Conservation (phyloP, 2,113 vertebrate genomes). For the Mastomys coucha region DNA sequence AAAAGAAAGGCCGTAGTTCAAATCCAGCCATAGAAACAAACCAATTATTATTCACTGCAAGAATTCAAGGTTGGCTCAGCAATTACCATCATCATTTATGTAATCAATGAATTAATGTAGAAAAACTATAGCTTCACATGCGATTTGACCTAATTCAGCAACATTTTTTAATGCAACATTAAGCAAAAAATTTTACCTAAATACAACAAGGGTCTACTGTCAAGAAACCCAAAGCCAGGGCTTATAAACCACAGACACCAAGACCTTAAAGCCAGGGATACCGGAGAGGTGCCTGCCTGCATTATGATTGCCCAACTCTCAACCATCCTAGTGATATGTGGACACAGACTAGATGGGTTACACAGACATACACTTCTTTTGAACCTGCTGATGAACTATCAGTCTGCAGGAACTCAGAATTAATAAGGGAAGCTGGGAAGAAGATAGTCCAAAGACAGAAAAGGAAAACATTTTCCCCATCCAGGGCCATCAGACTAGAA, state of each 20-base stretch:
- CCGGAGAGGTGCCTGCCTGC: neutral
- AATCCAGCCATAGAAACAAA: neutral
- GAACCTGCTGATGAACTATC: neutral
- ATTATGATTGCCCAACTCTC: neutral
- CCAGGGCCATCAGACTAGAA: neutral
- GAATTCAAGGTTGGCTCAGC: neutral
- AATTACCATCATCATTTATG: neutral
- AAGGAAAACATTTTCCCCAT: neutral
- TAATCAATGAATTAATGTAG: neutral
- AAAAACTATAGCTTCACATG: neutral
- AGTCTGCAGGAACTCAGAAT: neutral
- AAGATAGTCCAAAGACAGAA: neutral
- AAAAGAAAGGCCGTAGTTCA: neutral
- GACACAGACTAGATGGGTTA: neutral
- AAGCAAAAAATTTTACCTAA: conserved; percentile 28
- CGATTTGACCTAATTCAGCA: neutral
- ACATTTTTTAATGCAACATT: neutral
- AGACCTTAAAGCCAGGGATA: conserved; percentile 42
- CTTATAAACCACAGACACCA: neutral
- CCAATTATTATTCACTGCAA: neutral
- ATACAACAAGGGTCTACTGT: neutral
- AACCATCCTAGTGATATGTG: neutral
- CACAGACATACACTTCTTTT: neutral
- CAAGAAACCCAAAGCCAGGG: neutral
- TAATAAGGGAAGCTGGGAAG: neutral